phyloP scores from a whole-genome alignment of 2,113 vertebrate species.

The Nanorana parkeri region DNA sequence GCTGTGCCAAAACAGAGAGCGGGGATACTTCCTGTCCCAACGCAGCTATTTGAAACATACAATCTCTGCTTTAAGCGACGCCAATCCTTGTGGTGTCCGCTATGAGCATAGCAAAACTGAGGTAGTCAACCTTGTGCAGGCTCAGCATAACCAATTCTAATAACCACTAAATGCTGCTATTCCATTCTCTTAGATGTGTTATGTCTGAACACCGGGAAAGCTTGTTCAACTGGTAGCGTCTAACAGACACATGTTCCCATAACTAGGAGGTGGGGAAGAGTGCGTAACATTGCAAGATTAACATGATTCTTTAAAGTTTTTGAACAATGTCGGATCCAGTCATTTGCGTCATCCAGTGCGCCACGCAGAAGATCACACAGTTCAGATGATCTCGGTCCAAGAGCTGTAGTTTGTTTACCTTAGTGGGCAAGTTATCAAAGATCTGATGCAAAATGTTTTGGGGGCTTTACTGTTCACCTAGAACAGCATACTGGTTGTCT shows the following conservation, averaged over 20 bases:
- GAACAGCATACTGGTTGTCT: slow-evolving; percentile 97
- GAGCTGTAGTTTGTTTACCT: slow-evolving; percentile 81
- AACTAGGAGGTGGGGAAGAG: slow-evolving; percentile 63
- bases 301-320: slow-evolving; percentile 23
- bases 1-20: slow-evolving; percentile 49
- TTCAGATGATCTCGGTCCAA: slow-evolving; percentile 70
- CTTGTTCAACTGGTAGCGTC: slow-evolving; percentile 66
- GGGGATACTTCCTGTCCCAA: slow-evolving; percentile 35
- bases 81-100: slow-evolving; percentile 85
- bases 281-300: background rate
- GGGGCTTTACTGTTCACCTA: slow-evolving; percentile 89
- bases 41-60: slow-evolving; percentile 73
- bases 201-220: slow-evolving; percentile 68
- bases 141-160: slow-evolving; percentile 81
- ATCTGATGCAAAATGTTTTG: slow-evolving; percentile 69
- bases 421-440: slow-evolving; percentile 73
- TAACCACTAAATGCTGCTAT: slow-evolving; percentile 76
- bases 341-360: slow-evolving; percentile 71
- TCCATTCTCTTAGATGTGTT: slow-evolving; percentile 63
- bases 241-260: slow-evolving; percentile 68
- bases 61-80: slow-evolving; percentile 75
- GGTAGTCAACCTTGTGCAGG: slow-evolving; percentile 87
- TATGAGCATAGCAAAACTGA: slow-evolving; percentile 85
- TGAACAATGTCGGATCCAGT: slow-evolving; percentile 66
- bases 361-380: slow-evolving; percentile 75